Evolutionary conservation across 2,113 vertebrate species (phyloP).

Genomic region (Neolamprologus kungweensis): DNA sequence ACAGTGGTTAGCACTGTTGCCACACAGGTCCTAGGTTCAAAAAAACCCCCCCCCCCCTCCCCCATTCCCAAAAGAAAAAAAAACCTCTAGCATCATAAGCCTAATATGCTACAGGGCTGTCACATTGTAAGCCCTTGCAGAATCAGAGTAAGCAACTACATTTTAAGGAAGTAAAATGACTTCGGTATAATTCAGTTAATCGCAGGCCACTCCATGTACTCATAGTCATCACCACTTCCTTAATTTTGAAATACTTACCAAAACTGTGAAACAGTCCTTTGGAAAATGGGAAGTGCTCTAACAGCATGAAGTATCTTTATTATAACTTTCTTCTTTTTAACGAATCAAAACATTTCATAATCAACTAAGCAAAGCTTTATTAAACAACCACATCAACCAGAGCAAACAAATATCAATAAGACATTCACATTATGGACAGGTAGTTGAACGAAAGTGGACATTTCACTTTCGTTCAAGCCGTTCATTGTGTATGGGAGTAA

Average conservation of each 20-base stretch:
- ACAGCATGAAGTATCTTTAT: not conserved
- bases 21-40: not conserved
- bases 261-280: not conserved
- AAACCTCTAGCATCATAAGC: not conserved
- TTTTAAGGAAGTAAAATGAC: not conserved
- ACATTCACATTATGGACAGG: not conserved
- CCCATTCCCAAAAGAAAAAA: fast-evolving
- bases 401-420: not conserved
- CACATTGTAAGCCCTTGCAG: not conserved
- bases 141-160: not conserved
- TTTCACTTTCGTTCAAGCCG: not conserved
- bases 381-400: not conserved
- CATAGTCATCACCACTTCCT: not conserved
- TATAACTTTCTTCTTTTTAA: not conserved
- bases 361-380: slow-evolving; percentile 41
- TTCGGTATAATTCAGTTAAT: not conserved
- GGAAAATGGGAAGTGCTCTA: slow-evolving; percentile 19
- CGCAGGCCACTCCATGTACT: not conserved
- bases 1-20: not conserved
- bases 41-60: not conserved
- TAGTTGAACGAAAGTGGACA: not conserved
- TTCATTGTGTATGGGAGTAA: not conserved
- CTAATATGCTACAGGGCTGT: not conserved
- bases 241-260: slow-evolving; percentile 15
- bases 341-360: not conserved